These are phyloP conservation scores for Drosophila pseudotakahashii DNA, from an alignment of 2,888 invertebrate genomes.

Conservation along the genomic window DNA sequence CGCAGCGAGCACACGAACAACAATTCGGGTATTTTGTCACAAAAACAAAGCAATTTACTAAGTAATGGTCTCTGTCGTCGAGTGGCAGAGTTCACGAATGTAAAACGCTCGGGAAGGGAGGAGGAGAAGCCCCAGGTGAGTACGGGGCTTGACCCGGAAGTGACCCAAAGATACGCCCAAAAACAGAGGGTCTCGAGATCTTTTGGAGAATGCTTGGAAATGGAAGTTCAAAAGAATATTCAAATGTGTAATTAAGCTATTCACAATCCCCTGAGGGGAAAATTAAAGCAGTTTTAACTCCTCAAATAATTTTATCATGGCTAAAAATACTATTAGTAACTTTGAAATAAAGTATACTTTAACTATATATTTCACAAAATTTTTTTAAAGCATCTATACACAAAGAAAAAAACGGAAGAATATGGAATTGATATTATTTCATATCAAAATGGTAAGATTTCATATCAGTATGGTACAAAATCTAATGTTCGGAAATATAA, in stretches of 20 bases:
- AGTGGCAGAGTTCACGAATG: constrained; percentile 42
- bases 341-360: too few species aligned
- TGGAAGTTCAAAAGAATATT: constrained; percentile 1
- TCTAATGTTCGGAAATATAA: too few species aligned
- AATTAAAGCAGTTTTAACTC: constrained; percentile 5
- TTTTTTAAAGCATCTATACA: too few species aligned
- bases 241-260: constrained; percentile 26
- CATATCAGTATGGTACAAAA: too few species aligned
- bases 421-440: too few species aligned
- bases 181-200: background rate
- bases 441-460: too few species aligned
- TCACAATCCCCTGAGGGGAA: background rate
- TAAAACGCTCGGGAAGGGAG: constrained; percentile 22
- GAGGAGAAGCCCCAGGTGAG: constrained; percentile 22
- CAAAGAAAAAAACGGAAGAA: too few species aligned
- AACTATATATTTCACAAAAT: too few species aligned
- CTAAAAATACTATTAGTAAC: background rate
- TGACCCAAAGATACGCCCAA: constrained; percentile 31
- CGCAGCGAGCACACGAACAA: constrained; percentile 16
- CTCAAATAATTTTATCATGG: background rate
- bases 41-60: constrained; percentile 72
- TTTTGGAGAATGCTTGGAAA: constrained; percentile 11
- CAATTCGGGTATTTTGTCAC: constrained; percentile 64
- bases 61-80: constrained; percentile 52
- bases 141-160: constrained; percentile 47